phyloP scores from a whole-genome alignment of 2,888 invertebrate species.

The Lapara coniferarum region DNA sequence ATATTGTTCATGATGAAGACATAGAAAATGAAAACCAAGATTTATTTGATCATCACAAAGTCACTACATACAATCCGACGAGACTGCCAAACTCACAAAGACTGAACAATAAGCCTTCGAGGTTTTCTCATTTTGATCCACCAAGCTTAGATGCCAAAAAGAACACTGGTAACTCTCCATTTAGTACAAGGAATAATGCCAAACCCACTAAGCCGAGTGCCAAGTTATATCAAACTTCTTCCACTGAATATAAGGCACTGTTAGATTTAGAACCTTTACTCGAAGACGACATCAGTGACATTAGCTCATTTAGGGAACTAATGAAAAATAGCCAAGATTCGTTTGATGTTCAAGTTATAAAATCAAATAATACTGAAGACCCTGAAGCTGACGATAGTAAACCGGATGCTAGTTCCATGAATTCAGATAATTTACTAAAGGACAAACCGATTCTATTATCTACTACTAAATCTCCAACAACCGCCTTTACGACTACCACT shows the following conservation, averaged over 20 bases:
- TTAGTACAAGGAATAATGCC: constrained; percentile 49
- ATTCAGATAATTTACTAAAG: constrained; percentile 66
- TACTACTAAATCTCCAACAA: constrained; percentile 42
- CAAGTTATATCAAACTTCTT: constrained; percentile 57
- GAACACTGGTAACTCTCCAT: constrained; percentile 47
- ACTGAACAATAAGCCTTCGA: constrained; percentile 65
- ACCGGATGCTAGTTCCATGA: constrained; percentile 74
- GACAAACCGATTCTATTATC: constrained; percentile 44
- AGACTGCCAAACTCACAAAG: constrained; percentile 67
- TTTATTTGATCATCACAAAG: constrained; percentile 72
- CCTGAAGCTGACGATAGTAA: constrained; percentile 66
- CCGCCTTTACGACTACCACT: constrained; percentile 43
- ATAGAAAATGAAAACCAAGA: constrained; percentile 74
- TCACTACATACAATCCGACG: constrained; percentile 77
- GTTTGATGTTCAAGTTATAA: constrained; percentile 82
- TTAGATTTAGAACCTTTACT: constrained; percentile 83
- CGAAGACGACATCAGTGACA: constrained; percentile 83
- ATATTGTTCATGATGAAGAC: constrained; percentile 68
- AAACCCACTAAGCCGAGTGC: constrained; percentile 52
- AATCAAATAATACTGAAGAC: constrained; percentile 63
- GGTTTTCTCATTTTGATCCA: constrained; percentile 60
- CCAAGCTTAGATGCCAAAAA: constrained; percentile 49
- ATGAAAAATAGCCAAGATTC: constrained; percentile 77
- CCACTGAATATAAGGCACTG: constrained; percentile 78
- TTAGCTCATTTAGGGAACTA: constrained; percentile 74